A percentile compares a stretch with the other conserved stretches of the same genome.
phyloP scores from a whole-genome alignment of 37 sponge, comb jelly and placozoan genomes.

The Petrosia ficiformis region DNA sequence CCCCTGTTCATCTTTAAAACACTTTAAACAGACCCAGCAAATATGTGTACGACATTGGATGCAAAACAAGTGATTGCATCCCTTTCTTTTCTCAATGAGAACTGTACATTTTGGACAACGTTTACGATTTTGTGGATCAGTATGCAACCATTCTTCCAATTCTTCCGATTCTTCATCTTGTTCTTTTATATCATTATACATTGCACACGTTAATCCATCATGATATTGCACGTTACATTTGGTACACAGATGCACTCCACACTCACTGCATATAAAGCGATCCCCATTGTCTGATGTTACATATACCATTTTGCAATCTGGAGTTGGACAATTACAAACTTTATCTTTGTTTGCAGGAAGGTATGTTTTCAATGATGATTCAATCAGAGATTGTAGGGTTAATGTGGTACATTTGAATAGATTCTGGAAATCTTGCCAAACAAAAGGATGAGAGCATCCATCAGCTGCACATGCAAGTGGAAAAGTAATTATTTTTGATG shows the following conservation, averaged over 20 bases:
- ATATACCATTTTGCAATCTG: conserved; percentile 65
- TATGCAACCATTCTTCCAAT: conserved; percentile 37
- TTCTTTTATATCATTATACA: conserved; percentile 3
- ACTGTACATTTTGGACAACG: conserved; percentile 54
- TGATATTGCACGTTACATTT: conserved; percentile 48
- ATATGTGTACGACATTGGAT: conserved; percentile 35
- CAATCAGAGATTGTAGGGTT: conserved; percentile 8
- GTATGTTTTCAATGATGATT: conserved; percentile 22
- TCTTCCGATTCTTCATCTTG: conserved; percentile 9
- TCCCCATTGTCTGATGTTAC: conserved; percentile 13
- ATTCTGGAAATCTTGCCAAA: conserved; percentile 67
- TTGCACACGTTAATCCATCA: conserved; percentile 49
- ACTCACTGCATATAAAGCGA: conserved; percentile 41
- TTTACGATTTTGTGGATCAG: conserved; percentile 25
- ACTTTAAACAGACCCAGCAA: conserved; percentile 61
- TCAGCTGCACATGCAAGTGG: conserved; percentile 67
- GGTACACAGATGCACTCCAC: conserved; percentile 45
- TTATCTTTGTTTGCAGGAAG: conserved; percentile 11
- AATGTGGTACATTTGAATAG: conserved; percentile 17
- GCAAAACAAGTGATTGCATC: conserved; percentile 51
- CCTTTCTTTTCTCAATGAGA: conserved; percentile 61
- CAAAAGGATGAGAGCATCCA: conserved; percentile 44
- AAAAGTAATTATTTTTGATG: conserved; percentile 30
- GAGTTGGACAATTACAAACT: conserved; percentile 48
- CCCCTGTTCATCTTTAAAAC: conserved; percentile 18